Evolutionary conservation across 2,888 invertebrate genomes (phyloP), one percentile per base, ranked within the genome.

Genomic region (Tipula vernalis): DNA sequence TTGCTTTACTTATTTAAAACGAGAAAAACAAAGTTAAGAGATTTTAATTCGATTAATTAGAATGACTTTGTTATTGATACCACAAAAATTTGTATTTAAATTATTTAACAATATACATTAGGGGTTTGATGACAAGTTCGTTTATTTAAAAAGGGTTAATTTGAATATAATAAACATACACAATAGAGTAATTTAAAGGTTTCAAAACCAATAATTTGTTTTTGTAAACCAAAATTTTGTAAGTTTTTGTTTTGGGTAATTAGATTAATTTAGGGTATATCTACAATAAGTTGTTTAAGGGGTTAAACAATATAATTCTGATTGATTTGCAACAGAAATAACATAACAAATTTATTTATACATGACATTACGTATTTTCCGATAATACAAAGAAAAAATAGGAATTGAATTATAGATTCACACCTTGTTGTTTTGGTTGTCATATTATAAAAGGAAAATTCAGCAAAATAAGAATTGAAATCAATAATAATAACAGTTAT

Each of bases 1-100:
- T 71, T 71, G 12, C 71, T 18, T 71, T 71, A 28, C 10, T 10
- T 28, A 28, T 71, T 2, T 71, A 10, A 28, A 71, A 71, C 71
- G 28, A 71, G 71, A 28, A 28, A 28, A 18, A 71, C 28, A 71
- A 71, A 71, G 71, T 71, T 71, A 28, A 71, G 12, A 71, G 8
- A 71, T 71, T 71, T 84, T 84, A 84, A 84, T 84, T 84, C 8
- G 84, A 84, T 84, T 84, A 84, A 84, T 84, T 84, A 84, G 41
- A 39, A 13, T 84, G 84, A 84, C 41, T 84, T 84, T 84, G 84
- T 41, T 84, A 84, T 84, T 36, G 84, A 84, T 84, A 84, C 84
- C 84, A 84, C 84, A 84, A 84, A 71, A 71, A 71, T 71, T 71
- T 71, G 71, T 71, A 71, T 71, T 71, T 71, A 71, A 71, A 71